These are phyloP conservation scores for Poecilia wingei DNA, from an alignment of 2,797 vertebrate species.

Conservation along the genomic window DNA sequence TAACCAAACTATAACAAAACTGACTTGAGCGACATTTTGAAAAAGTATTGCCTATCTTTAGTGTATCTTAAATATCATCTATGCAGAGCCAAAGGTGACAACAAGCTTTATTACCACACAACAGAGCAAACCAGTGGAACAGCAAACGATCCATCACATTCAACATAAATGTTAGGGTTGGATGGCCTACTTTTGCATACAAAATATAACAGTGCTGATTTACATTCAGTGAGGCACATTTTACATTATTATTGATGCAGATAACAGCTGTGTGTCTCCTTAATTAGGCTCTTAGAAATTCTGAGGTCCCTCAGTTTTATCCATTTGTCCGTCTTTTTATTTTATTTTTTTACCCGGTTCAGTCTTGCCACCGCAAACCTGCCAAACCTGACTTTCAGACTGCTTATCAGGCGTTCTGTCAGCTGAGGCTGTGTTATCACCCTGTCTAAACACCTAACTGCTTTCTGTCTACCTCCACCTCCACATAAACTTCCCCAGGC, in stretches of 20 bases:
- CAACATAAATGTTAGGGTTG: conserved; percentile 16
- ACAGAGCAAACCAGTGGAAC: background rate
- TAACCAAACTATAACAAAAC: background rate
- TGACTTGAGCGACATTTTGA: background rate
- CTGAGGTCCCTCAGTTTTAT: conserved; percentile 28
- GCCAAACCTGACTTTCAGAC: conserved; percentile 72
- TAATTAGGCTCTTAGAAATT: conserved; percentile 43
- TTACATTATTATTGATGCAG: conserved; percentile 29
- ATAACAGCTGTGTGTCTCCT: conserved; percentile 43
- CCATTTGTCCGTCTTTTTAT: conserved; percentile 27
- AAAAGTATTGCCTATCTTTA: background rate
- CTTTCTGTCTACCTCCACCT: conserved; percentile 72
- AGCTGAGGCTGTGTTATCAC: conserved; percentile 66
- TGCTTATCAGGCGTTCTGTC: conserved; percentile 74
- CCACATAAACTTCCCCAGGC: conserved; percentile 46
- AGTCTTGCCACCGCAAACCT: conserved; percentile 41
- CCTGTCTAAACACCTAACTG: conserved; percentile 73
- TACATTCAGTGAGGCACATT: conserved; percentile 30
- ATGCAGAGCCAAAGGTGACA: background rate
- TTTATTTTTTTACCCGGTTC: conserved; percentile 29
- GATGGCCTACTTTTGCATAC: conserved; percentile 38
- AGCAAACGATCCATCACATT: conserved; percentile 15
- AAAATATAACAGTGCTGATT: conserved; percentile 34
- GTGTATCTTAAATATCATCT: background rate
- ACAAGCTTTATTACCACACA: background rate